phyloP scores from a whole-genome alignment of 2,113 vertebrate species.

The Triplophysa tibetana region DNA sequence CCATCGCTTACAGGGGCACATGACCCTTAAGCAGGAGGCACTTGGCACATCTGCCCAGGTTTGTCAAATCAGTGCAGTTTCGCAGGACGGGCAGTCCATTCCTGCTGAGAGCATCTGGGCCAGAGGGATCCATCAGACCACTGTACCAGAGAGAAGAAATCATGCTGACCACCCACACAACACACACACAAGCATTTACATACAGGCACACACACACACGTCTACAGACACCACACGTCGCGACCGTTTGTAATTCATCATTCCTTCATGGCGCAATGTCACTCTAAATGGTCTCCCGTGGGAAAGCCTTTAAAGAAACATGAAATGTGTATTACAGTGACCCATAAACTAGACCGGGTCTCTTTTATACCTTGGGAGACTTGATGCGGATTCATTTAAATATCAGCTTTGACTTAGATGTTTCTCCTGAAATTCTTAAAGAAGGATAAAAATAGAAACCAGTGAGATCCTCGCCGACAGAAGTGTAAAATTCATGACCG shows the following conservation, averaged over 20 bases:
- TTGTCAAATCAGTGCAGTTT: conserved; percentile 59
- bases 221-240: background rate
- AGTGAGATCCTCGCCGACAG: too few species aligned
- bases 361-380: too few species aligned
- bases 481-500: too few species aligned
- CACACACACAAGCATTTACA: conserved; percentile 15
- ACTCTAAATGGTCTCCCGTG: conserved; percentile 25
- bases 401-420: too few species aligned
- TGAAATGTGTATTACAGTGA: background rate
- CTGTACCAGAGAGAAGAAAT: conserved; percentile 25
- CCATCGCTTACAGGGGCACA: conserved; percentile 58
- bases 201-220: conserved; percentile 1
- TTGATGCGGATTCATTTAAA: too few species aligned
- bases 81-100: conserved; percentile 54
- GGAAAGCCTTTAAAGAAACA: conserved; percentile 19
- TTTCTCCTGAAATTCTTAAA: too few species aligned
- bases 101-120: conserved; percentile 58
- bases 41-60: conserved; percentile 62
- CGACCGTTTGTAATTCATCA: conserved; percentile 34
- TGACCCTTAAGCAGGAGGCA: conserved; percentile 62
- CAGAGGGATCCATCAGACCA: conserved; percentile 49
- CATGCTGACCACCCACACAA: conserved; percentile 46
- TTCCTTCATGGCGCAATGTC: conserved; percentile 33
- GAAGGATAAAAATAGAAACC: too few species aligned
- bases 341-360: background rate